Conservation (phyloP, 2,113 vertebrate species). For the Gymnocephalus cernua region DNA sequence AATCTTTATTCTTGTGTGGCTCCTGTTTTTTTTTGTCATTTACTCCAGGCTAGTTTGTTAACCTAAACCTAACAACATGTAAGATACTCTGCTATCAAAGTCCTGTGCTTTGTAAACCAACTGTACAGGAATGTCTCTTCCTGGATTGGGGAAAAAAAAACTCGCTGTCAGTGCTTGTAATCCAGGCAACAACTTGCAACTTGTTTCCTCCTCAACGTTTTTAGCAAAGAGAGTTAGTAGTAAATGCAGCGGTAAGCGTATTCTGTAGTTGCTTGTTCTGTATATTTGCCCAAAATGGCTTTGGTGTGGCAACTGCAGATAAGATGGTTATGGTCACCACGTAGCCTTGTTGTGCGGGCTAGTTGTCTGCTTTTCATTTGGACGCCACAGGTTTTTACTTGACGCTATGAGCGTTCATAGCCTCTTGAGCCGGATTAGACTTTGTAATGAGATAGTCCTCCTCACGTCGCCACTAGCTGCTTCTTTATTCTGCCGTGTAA, state of each 20-base stretch:
- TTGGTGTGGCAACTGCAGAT: neutral
- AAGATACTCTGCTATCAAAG: neutral
- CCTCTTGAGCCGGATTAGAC: constrained; percentile 20
- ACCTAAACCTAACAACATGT: neutral
- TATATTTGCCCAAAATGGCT: neutral
- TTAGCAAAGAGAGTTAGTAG: too few relatives aligned
- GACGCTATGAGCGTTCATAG: neutral
- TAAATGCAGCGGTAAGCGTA: too few relatives aligned
- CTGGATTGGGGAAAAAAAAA: neutral
- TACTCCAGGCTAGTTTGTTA: neutral
- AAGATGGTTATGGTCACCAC: neutral
- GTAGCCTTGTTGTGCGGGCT: neutral
- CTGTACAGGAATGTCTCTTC: neutral
- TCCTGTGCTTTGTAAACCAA: neutral
- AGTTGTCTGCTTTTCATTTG: constrained; percentile 16
- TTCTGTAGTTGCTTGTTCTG: too few relatives aligned
- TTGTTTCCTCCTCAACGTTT: too few relatives aligned
- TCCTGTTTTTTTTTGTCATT: neutral
- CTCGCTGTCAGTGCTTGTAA: too few relatives aligned
- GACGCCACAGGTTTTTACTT: constrained; percentile 13
- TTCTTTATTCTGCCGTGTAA: constrained; percentile 36
- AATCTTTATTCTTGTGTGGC: neutral
- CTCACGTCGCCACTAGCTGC: constrained; percentile 3
- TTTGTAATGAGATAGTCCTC: constrained; percentile 15
- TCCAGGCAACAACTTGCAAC: too few relatives aligned